Base-by-base conservation (phyloP, 1,140 invertebrate species). In the Drosophila kurseongensis region DNA sequence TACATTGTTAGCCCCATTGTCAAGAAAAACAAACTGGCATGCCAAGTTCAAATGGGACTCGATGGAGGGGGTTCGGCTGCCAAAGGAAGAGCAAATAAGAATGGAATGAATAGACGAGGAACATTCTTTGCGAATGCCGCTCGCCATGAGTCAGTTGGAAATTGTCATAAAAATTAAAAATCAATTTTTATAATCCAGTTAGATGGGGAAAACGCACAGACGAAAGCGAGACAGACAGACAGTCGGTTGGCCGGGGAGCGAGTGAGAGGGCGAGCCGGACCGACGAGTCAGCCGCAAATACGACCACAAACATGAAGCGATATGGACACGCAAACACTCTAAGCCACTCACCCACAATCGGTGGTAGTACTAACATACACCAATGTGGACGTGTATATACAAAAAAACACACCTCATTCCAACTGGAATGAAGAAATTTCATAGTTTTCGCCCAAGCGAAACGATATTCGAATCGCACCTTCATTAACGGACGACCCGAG, bases 101-200 rank as follows among this genome's bases (percentile, higher is more conserved):
- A 50, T 57, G 79, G 73, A 67, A 77, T 61, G 51, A 44, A 74
- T 32, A 41, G 54, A 1, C 60, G 60, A 35, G 50, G 58, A 38
- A 50, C 59, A 65, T 67, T 38, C 67, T 45, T 55, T 13, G 42
- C 48, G 42, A 76, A 68, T 42, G 59, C 27, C 68, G 60, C 52
- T 71, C 18, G 48, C 42, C 36, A 35, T 82, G 72, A 85, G 78
- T 89, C 77, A 80, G 71, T 79, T 79, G 77, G 78, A 89, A 84
- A 85, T 86, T 91, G 89, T 91, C 89, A 91, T 90, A 91, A 91
- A 91, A 90, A 90, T 91, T 91, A 91, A 91, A 91, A 91, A 91
- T 91, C 89, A 91, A 91, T 91, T 89, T 91, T 90, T 91, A 84
- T 91, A 91, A 91, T 91, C 89, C 89, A 85, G 78, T 91, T 91